Conservation (phyloP, 1,140 invertebrate species). For the Drosophila athabasca region DNA sequence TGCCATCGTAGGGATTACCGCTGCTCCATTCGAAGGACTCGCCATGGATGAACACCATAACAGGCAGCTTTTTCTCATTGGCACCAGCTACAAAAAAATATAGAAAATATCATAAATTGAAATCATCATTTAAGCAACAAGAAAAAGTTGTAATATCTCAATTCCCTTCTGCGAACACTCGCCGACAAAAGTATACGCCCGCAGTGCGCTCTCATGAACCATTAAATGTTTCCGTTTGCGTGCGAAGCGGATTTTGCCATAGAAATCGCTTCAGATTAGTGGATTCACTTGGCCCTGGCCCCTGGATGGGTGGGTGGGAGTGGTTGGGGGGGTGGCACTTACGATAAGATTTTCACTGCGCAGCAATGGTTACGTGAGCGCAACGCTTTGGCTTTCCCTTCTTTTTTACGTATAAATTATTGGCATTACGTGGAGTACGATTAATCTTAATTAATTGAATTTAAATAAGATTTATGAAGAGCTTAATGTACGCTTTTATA, state of each 20-base stretch:
- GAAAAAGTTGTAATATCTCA: slow-evolving; percentile 15
- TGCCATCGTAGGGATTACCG: slow-evolving; percentile 97
- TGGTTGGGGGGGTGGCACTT: slow-evolving; percentile 40
- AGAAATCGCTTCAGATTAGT: slow-evolving; percentile 54
- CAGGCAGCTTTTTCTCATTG: slow-evolving; percentile 89
- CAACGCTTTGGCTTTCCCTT: background rate
- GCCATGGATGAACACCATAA: slow-evolving; percentile 96
- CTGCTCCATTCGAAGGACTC: slow-evolving; percentile 98
- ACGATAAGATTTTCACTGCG: slow-evolving; percentile 51
- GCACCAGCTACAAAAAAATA: slow-evolving; percentile 81
- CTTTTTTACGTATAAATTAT: slow-evolving; percentile 62
- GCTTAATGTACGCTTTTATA: slow-evolving; percentile 26
- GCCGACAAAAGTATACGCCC: background rate
- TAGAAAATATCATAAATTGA: slow-evolving; percentile 15
- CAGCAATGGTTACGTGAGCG: slow-evolving; percentile 32
- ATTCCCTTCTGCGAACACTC: slow-evolving; percentile 19
- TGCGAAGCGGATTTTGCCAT: slow-evolving; percentile 52
- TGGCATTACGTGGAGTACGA: slow-evolving; percentile 64
- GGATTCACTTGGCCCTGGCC: slow-evolving; percentile 29
- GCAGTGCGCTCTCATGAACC: slow-evolving; percentile 49
- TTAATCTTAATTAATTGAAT: slow-evolving; percentile 75
- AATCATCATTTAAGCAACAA: slow-evolving; percentile 27
- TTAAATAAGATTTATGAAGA: slow-evolving; percentile 64
- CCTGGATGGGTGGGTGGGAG: background rate
- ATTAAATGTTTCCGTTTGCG: slow-evolving; percentile 66